phyloP scores from a whole-genome alignment of 2,797 vertebrate genomes.

The Calcarius lapponicus region DNA sequence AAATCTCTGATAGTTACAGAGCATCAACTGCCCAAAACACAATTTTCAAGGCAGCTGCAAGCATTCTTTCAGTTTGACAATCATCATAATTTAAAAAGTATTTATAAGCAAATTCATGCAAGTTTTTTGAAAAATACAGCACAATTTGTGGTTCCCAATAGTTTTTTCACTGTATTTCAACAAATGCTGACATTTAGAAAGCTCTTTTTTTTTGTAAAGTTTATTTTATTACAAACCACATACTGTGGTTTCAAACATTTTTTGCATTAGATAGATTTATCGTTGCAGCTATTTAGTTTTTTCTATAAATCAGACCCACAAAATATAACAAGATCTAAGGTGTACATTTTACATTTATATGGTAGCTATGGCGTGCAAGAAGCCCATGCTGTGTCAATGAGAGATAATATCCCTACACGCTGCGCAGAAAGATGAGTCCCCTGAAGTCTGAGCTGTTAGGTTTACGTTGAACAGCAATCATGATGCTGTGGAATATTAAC shows the following conservation, averaged over 20 bases:
- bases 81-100: background rate
- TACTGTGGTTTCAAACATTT: background rate
- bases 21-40: background rate
- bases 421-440: background rate
- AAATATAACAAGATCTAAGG: background rate
- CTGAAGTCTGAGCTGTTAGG: background rate
- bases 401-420: background rate
- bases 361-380: background rate
- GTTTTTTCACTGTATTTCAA: background rate
- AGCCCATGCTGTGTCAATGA: background rate
- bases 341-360: background rate
- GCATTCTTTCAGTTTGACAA: background rate
- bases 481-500: background rate
- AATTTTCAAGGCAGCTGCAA: background rate
- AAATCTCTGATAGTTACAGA: background rate
- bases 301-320: background rate
- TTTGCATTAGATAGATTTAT: background rate
- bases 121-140: background rate
- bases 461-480: rapidly evolving
- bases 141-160: background rate
- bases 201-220: background rate
- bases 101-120: background rate
- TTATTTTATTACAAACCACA: background rate
- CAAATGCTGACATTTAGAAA: background rate
- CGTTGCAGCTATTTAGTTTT: background rate